These are phyloP conservation scores for Zalophus californianus DNA, from an alignment of 2,797 vertebrate species.

Conservation along the genomic window DNA sequence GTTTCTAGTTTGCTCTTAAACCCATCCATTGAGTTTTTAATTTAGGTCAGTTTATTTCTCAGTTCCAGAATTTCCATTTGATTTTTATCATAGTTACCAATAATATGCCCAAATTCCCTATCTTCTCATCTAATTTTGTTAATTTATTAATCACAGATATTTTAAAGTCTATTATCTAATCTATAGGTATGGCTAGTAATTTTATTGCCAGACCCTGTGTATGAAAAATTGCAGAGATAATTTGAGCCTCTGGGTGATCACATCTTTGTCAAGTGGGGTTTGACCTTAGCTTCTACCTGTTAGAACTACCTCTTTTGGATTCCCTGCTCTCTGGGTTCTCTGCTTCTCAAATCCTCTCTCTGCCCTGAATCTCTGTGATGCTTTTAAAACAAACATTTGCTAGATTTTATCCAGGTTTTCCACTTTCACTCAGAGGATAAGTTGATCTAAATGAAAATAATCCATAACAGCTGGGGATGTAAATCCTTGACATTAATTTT, in stretches of 20 bases:
- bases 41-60: constrained; percentile 26
- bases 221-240: not conserved
- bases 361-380: not conserved
- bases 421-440: not conserved
- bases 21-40: not conserved
- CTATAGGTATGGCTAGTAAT: not conserved
- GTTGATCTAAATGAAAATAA: constrained; percentile 42
- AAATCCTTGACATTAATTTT: constrained; percentile 50
- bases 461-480: not conserved
- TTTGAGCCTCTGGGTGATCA: not conserved
- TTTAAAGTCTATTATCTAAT: not conserved
- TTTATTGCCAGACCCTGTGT: not conserved
- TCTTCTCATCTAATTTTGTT: not conserved
- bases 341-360: not conserved
- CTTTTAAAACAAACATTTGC: constrained; percentile 15
- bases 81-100: not conserved
- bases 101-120: not conserved
- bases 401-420: constrained; percentile 54
- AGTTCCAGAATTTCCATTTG: constrained; percentile 26
- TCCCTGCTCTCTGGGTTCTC: not conserved
- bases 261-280: not conserved
- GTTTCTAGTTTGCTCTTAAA: not conserved
- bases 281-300: not conserved
- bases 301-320: not conserved
- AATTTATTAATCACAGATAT: not conserved